Conservation (phyloP, 2,888 invertebrate genomes). For the Myopa testacea region DNA sequence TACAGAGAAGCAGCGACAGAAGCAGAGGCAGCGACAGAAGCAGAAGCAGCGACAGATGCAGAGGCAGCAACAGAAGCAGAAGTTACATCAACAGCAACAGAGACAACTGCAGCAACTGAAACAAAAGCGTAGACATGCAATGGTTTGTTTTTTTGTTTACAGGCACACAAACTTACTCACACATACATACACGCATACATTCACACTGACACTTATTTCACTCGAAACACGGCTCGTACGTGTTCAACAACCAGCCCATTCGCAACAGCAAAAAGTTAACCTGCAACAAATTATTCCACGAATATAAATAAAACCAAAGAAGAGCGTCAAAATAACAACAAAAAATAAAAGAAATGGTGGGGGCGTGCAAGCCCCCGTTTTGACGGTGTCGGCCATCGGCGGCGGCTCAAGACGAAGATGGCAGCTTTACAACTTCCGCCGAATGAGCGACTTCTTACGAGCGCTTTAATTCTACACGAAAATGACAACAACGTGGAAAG, state of each 20-base stretch:
- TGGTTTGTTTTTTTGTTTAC: neutral
- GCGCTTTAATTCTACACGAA: neutral
- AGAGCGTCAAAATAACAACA: neutral
- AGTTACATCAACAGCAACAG: neutral
- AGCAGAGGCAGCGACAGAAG: neutral
- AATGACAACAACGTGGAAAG: neutral
- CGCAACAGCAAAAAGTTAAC: constrained; percentile 38
- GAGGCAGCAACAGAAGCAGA: constrained; percentile 9
- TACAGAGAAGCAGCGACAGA: constrained; percentile 2
- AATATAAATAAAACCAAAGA: neutral
- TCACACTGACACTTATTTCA: neutral
- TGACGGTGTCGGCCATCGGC: neutral
- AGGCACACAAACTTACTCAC: neutral
- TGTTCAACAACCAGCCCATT: neutral
- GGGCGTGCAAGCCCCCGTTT: neutral
- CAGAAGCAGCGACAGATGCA: neutral
- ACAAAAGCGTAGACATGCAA: constrained; percentile 13
- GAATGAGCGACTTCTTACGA: neutral
- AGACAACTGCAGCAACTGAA: constrained; percentile 17
- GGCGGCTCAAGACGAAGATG: constrained; percentile 51
- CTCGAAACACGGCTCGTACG: neutral
- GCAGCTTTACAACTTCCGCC: constrained; percentile 65
- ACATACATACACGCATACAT: neutral
- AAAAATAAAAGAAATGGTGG: neutral
- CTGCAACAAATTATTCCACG: constrained; percentile 40